Base-by-base conservation (phyloP, 2,888 invertebrate species). In the Imbricaverruca yamaguchii region DNA sequence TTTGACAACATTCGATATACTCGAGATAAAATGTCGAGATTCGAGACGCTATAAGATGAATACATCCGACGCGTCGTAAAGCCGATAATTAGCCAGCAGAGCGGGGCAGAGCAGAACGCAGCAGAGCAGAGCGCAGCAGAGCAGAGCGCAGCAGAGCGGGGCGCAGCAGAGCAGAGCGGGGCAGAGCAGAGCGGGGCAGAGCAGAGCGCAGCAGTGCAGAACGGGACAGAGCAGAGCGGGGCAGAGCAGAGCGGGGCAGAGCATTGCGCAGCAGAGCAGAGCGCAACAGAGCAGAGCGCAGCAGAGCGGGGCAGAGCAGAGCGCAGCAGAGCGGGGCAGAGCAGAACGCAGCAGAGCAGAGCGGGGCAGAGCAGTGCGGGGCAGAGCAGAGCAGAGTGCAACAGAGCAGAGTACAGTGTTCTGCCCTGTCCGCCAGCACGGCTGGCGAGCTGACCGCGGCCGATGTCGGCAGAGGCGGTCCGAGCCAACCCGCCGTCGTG, bases 361-460 rank as follows among this genome's bases (percentile, higher is more conserved):
- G 25, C 21, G 80, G 61, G 12, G n/a, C 67, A 74, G 69, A 80
- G 67, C 15, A 25, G 53, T n/a, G n/a, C n/a, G n/a, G n/a, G n/a
- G n/a, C 39, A 67, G 69, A 80, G 80, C 12, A 67, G 18, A 39
- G 25, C n/a, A 55, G 57, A 56, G n/a, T 13, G 21, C 25, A 80
- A 55, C 11, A 53, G 15, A 55, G 69, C 57, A 15, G 74, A 74
- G 74, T 69, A 57, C 57, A 59, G 39, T 59, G 69, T n/a, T 25
- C 25, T 39, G 67, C 61, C n/a, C 39, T n/a, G 39, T 39, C 39
- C 39, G 39, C 39, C 39, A 39, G 39, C 4, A 4, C 39, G 39
- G 39, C 39, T 39, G 39, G 1, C 39, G 39, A 39, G 39, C 39
- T 39, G 4, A 39, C 39, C 39, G 39, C 39, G 39, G 39, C 39